Evolutionary conservation across 1,140 invertebrate species (phyloP).

Genomic region (Diabrotica virgifera): DNA sequence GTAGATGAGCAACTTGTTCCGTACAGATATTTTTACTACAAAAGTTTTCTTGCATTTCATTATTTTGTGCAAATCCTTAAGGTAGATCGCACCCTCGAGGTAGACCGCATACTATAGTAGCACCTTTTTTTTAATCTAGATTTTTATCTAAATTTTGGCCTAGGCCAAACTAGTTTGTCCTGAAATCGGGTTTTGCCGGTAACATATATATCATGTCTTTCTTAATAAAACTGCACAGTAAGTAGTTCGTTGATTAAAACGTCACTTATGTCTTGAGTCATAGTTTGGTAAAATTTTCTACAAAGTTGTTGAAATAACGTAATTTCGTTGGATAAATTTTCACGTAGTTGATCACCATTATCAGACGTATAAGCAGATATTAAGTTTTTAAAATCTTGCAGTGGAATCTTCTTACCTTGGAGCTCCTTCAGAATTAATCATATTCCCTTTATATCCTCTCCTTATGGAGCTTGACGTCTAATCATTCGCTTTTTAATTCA

Average conservation of each 20-base stretch:
- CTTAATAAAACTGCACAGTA: constrained; percentile 35
- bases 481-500: constrained; percentile 33
- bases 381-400: constrained; percentile 42
- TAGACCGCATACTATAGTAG: no score
- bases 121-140: no score
- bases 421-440: constrained; percentile 35
- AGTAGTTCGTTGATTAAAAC: constrained; percentile 46
- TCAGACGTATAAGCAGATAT: constrained; percentile 42
- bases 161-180: no score
- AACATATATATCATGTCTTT: constrained; percentile 31
- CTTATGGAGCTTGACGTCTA: constrained; percentile 37
- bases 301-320: constrained; percentile 37
- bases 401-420: constrained; percentile 29
- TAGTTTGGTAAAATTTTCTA: constrained; percentile 43
- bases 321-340: constrained; percentile 39
- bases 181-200: no score
- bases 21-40: no score
- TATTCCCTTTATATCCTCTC: constrained; percentile 42
- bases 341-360: constrained; percentile 34
- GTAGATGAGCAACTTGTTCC: no score
- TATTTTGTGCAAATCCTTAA: no score
- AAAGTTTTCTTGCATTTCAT: no score
- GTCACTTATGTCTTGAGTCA: constrained; percentile 46
- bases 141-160: no score
- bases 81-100: no score